Percentiles rank a stretch among this genome's conserved stretches.
Conservation (phyloP, 2,113 vertebrate species). For the Festucalex cinctus region DNA sequence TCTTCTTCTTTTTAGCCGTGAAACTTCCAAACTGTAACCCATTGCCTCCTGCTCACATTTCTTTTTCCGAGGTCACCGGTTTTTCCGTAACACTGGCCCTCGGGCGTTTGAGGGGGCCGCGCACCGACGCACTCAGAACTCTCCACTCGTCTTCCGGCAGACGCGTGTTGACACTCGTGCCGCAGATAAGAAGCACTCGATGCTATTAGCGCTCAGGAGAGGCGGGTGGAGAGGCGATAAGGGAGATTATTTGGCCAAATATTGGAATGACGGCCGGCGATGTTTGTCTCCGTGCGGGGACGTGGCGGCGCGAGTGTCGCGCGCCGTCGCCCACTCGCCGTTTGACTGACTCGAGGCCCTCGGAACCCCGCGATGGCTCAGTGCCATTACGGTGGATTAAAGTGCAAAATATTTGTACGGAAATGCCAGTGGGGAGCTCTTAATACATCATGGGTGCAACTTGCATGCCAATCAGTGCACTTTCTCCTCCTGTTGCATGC, state of each 20-base stretch:
- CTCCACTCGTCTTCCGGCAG: background rate
- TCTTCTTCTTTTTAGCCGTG: too few relatives aligned
- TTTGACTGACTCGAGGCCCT: background rate
- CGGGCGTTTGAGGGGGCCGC: background rate
- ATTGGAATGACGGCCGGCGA: background rate
- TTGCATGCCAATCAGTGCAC: background rate
- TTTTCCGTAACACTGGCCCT: too few relatives aligned
- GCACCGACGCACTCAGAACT: background rate
- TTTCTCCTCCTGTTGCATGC: background rate
- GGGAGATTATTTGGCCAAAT: slow-evolving; percentile 4
- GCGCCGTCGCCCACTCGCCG: background rate
- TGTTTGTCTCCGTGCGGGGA: background rate
- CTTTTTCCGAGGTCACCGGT: too few relatives aligned
- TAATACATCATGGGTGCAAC: slow-evolving; percentile 3
- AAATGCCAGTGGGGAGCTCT: slow-evolving; percentile 4
- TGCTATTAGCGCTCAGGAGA: slow-evolving; percentile 6
- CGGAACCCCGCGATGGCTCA: background rate
- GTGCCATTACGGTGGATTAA: background rate
- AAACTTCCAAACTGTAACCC: background rate
- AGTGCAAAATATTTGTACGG: background rate
- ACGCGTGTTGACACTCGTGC: background rate
- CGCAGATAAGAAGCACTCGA: background rate
- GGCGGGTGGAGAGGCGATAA: background rate
- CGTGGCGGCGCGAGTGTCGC: background rate
- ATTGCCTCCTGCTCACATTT: too few relatives aligned